phyloP scores from a whole-genome alignment of 2,888 invertebrate species.

The Melinopterus prodromus region DNA sequence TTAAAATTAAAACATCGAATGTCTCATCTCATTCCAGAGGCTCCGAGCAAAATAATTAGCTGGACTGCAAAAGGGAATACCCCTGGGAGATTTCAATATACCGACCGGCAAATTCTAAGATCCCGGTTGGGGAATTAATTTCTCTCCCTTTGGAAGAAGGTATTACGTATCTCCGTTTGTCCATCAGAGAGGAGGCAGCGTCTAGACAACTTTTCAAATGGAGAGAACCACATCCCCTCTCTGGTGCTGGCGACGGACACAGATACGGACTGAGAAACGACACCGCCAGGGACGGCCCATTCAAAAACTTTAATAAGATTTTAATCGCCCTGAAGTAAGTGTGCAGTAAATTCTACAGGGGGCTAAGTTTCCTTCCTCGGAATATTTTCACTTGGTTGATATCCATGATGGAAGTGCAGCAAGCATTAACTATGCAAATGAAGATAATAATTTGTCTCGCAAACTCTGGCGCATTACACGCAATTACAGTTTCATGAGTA shows the following conservation, averaged over 20 bases:
- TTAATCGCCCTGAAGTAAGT: neutral
- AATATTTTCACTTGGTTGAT: neutral
- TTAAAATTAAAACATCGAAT: neutral
- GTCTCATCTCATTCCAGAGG: neutral
- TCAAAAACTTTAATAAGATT: slow-evolving; percentile 4
- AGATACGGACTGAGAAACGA: neutral
- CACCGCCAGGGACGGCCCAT: neutral
- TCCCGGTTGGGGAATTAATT: neutral
- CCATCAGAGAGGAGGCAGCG: neutral
- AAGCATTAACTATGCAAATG: neutral
- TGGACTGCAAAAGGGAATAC: neutral
- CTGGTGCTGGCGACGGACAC: neutral
- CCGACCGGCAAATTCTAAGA: neutral
- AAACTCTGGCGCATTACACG: neutral
- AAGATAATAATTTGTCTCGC: neutral
- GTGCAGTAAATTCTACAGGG: neutral
- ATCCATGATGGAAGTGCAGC: neutral
- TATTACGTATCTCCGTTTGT: neutral
- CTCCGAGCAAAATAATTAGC: neutral
- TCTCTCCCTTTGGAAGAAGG: neutral
- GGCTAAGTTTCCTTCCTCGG: neutral
- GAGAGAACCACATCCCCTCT: neutral
- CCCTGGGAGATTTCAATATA: neutral
- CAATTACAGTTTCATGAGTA: neutral
- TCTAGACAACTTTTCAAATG: neutral